Percentiles rank a stretch among this genome's conserved stretches.
Evolutionary conservation across 1,140 invertebrate species (phyloP).

Genomic region (Neodiprion virginianus): DNA sequence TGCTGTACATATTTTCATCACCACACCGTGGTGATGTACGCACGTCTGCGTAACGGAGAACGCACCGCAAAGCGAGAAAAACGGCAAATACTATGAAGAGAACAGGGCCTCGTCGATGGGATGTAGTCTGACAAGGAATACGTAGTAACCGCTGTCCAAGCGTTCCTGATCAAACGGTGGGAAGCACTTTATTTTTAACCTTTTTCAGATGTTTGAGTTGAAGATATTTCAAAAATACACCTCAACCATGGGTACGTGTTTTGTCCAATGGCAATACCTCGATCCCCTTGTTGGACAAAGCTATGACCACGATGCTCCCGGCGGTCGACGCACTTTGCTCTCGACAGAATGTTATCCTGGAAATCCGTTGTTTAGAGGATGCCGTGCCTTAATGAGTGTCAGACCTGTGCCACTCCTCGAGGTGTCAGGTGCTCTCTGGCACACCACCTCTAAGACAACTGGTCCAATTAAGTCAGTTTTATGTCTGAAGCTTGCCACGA

Average conservation of each 20-base stretch:
- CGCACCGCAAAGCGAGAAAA: slow-evolving; percentile 23
- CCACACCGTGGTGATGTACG: slow-evolving; percentile 11
- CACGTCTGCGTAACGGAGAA: not conserved
- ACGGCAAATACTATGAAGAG: slow-evolving; percentile 24
- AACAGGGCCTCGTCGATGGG: slow-evolving; percentile 23
- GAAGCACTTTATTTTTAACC: not conserved
- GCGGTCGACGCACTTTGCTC: not conserved
- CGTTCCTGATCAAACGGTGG: not conserved
- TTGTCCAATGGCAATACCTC: not conserved
- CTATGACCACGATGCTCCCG: not conserved
- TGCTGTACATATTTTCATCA: no score
- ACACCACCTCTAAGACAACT: not conserved
- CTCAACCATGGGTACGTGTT: not conserved
- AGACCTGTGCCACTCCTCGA: not conserved
- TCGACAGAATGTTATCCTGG: not conserved
- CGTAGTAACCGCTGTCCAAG: slow-evolving; percentile 12
- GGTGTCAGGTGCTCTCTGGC: no score
- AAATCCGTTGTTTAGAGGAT: not conserved
- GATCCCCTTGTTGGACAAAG: not conserved
- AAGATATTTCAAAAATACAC: not conserved
- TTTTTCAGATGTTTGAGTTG: not conserved
- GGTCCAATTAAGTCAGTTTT: slow-evolving; percentile 5
- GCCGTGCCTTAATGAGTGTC: not conserved
- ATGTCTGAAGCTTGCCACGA: not conserved
- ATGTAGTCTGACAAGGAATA: slow-evolving; percentile 35